Percentiles rank a stretch among this genome's conserved stretches.
Evolutionary conservation across 2,797 vertebrate species (phyloP).

Genomic region (Botia almorhae): DNA sequence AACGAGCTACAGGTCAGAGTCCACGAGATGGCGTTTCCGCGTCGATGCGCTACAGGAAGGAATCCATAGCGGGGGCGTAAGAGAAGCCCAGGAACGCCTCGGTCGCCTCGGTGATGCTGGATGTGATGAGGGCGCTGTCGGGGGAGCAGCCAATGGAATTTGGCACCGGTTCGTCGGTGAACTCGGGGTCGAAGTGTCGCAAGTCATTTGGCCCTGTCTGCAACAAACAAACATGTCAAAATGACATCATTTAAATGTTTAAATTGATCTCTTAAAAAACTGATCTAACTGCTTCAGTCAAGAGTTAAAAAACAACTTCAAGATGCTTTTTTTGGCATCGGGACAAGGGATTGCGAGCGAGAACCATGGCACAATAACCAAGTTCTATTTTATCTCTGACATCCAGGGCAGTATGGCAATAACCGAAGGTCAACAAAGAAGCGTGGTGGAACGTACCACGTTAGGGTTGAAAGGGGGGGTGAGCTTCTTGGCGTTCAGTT

Average conservation of each 20-base stretch:
- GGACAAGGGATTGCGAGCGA: no score
- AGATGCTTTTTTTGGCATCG: no score
- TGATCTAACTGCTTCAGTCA: slow-evolving; percentile 49
- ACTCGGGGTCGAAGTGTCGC: slow-evolving; percentile 97
- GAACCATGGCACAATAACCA: no score
- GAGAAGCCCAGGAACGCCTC: slow-evolving; percentile 98
- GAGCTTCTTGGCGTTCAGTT: slow-evolving; percentile 98
- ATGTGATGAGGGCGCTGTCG: slow-evolving; percentile 89
- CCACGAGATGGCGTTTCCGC: slow-evolving; percentile 52
- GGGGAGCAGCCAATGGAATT: slow-evolving; percentile 95
- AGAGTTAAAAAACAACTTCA: not conserved
- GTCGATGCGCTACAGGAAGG: slow-evolving; percentile 77
- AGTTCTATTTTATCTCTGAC: slow-evolving; percentile 8
- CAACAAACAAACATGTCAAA: not conserved
- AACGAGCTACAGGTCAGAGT: slow-evolving; percentile 63
- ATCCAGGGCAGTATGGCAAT: not conserved
- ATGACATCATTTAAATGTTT: no score
- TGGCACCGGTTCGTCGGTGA: slow-evolving; percentile 96
- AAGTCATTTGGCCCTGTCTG: slow-evolving; percentile 95
- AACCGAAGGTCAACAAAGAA: not conserved
- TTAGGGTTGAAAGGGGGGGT: slow-evolving; percentile 99
- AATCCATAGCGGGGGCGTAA: slow-evolving; percentile 92
- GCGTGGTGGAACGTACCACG: slow-evolving; percentile 83
- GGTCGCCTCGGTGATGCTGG: slow-evolving; percentile 92
- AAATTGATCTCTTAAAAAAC: no score